Evolutionary conservation across 2,113 vertebrate species (phyloP).

Genomic region (Albula goreensis): DNA sequence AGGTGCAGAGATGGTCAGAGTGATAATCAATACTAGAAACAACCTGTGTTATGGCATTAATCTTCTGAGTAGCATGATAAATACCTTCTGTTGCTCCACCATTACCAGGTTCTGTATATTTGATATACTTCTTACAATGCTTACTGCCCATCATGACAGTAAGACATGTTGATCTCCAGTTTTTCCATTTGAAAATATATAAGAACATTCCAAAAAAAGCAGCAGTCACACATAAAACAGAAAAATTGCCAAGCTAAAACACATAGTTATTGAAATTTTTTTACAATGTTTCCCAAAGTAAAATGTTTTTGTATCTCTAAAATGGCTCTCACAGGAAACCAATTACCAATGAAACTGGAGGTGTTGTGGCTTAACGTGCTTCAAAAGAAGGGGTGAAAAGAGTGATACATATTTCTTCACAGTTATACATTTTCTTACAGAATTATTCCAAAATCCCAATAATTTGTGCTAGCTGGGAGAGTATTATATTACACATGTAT

Average conservation of each 20-base stretch:
- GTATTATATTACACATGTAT: neutral
- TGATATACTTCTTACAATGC: neutral
- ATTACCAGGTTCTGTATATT: neutral
- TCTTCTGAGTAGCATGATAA: neutral
- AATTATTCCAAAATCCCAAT: neutral
- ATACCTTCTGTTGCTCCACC: neutral
- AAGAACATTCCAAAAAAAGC: neutral
- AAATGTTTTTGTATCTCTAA: neutral
- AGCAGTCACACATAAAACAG: neutral
- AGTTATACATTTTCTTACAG: no score
- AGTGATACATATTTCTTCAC: no score
- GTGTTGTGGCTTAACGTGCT: neutral
- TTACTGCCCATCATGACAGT: neutral
- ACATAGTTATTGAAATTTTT: neutral
- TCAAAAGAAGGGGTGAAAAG: neutral
- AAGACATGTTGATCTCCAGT: neutral
- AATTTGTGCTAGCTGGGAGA: neutral
- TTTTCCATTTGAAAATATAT: neutral
- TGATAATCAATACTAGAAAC: slow-evolving; percentile 4
- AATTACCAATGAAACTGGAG: neutral
- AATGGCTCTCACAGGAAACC: neutral
- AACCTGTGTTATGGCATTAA: neutral
- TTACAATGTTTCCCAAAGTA: neutral
- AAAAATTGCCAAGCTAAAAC: neutral
- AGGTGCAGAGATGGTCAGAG: neutral